A percentile compares a stretch with the other conserved stretches of the same genome.
Evolutionary conservation across 2,797 vertebrate species (phyloP).

Genomic region (Lemur catta): DNA sequence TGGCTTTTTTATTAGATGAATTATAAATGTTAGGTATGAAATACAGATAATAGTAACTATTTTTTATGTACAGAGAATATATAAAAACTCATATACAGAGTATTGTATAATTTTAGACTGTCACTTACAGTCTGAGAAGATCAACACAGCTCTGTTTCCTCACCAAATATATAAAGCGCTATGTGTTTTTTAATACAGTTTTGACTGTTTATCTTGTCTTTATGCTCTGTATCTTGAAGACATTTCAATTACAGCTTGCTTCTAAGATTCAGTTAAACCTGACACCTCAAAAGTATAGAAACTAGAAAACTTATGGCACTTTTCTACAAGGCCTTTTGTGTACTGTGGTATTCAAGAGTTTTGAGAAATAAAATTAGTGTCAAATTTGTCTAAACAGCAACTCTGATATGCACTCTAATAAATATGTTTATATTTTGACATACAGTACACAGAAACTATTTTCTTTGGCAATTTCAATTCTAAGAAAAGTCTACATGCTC

Average conservation of each 20-base stretch:
- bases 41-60: constrained; percentile 37
- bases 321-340: constrained; percentile 74
- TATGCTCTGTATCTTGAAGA: constrained; percentile 76
- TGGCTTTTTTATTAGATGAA: constrained; percentile 63
- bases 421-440: constrained; percentile 41
- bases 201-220: constrained; percentile 70
- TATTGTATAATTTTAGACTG: constrained; percentile 61
- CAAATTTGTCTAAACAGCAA: constrained; percentile 64
- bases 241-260: constrained; percentile 67
- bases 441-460: constrained; percentile 37
- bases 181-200: constrained; percentile 70
- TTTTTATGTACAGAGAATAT: constrained; percentile 77
- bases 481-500: not conserved
- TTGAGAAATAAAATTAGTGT: constrained; percentile 63
- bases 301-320: constrained; percentile 46
- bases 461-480: constrained; percentile 54
- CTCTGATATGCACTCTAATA: constrained; percentile 14
- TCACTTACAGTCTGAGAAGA: constrained; percentile 77
- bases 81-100: constrained; percentile 61
- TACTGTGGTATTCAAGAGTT: constrained; percentile 56
- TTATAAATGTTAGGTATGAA: constrained; percentile 3
- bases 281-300: constrained; percentile 29
- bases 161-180: constrained; percentile 64
- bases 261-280: constrained; percentile 50
- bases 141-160: constrained; percentile 77